phyloP scores from a whole-genome alignment of 1,140 invertebrate species.

The Elysia chlorotica region DNA sequence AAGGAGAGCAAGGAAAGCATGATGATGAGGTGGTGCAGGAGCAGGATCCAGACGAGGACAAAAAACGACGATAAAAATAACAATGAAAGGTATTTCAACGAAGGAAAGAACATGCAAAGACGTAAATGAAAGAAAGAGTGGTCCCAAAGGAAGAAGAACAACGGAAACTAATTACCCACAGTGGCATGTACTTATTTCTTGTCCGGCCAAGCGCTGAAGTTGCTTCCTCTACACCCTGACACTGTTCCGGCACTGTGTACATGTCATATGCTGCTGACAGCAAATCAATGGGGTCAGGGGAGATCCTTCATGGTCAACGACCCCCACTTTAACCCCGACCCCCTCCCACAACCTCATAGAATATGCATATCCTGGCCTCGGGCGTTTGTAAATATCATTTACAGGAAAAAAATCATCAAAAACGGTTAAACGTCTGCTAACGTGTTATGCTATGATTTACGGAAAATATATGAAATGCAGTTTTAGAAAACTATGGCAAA shows the following conservation, averaged over 20 bases:
- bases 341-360: too few relatives aligned
- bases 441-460: too few relatives aligned
- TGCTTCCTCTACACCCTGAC: background rate
- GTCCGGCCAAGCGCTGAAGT: background rate
- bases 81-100: background rate
- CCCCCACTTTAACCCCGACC: too few relatives aligned
- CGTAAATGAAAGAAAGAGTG: background rate
- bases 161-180: background rate
- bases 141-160: background rate
- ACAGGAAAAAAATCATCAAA: too few relatives aligned
- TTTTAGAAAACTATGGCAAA: too few relatives aligned
- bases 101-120: background rate
- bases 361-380: too few relatives aligned
- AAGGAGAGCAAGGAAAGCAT: background rate
- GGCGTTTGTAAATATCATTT: too few relatives aligned
- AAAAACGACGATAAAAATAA: background rate
- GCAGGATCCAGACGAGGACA: background rate
- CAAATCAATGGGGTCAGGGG: too few relatives aligned
- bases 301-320: too few relatives aligned
- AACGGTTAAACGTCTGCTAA: too few relatives aligned
- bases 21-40: background rate
- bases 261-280: background rate
- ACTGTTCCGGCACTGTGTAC: background rate
- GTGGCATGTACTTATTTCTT: background rate
- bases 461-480: too few relatives aligned